Base-by-base conservation (phyloP, 1,140 invertebrate species). In the Drosophila tropicalis region DNA sequence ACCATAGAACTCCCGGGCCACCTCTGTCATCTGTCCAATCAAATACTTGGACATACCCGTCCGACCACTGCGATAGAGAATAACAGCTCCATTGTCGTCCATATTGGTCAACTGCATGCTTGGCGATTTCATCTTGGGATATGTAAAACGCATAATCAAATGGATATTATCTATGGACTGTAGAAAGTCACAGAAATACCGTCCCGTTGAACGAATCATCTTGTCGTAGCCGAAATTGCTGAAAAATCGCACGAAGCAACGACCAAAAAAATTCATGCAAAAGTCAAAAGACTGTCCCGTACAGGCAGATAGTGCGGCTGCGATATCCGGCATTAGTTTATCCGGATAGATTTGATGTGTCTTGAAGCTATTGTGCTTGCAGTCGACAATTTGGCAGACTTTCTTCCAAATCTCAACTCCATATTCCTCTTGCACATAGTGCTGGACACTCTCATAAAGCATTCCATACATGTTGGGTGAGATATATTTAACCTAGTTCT, bases 131-230 rank as follows among this genome's bases (percentile, higher is more conserved):
- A 98, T 97, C 91, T 96, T 95, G 0, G 97, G 97, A 91, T 97
- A 98, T n/a, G 96, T 96, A 83, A 97, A 97, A 68, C 96, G 93
- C 94, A 98, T 97, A 72, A 97, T 96, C 89, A 97, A 94, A 90
- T 98, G 97, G 51, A 98, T 96, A 86, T 97, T 98, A 91, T 98
- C 97, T 29, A 98, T 96, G 29, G 95, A 97, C 91, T 97, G 95
- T 34, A 98, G 93, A 90, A 98, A 98, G 76, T 98, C 97, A 67
- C 96, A 96, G 87, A 97, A 98, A 85, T 97, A 96, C 15, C 97
- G 93, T 0, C 97, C 97, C 0, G 96, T 97, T 1, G 96, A 95
- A 69, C 95, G 95, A 68, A 98, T 95, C 83, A 96, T 96, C 70
- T 94, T 95, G 78, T 97, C 96, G 79, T 97, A 98, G 5, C 96